Evolutionary conservation across 1,140 invertebrate genomes (phyloP).

Genomic region (Micrasema minimum): DNA sequence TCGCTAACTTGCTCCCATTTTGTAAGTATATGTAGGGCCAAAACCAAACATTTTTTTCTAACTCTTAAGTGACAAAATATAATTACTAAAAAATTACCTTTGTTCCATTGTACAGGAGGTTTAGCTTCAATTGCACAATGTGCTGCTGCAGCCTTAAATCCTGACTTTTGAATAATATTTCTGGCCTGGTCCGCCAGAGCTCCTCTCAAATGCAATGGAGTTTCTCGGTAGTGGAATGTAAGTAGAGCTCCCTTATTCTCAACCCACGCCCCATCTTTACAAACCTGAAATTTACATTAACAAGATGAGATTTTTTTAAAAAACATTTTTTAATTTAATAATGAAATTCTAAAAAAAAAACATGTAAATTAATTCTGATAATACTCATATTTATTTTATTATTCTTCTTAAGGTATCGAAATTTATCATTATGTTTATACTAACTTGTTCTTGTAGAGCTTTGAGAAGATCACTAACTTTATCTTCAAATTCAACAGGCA

Average conservation of each 20-base stretch:
- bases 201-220: slow-evolving; percentile 73
- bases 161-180: slow-evolving; percentile 77
- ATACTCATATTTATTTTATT: too few species aligned
- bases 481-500: slow-evolving; percentile 86
- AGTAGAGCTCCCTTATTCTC: slow-evolving; percentile 90
- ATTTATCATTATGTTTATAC: slow-evolving; percentile 21
- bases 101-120: slow-evolving; percentile 91
- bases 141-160: slow-evolving; percentile 80
- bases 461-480: slow-evolving; percentile 83
- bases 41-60: too few species aligned
- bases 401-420: too few species aligned
- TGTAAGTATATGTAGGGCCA: too few species aligned
- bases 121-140: slow-evolving; percentile 89
- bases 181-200: slow-evolving; percentile 76
- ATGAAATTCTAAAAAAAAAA: too few species aligned
- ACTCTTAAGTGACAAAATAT: too few species aligned
- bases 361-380: too few species aligned
- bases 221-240: slow-evolving; percentile 90
- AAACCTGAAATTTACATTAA: slow-evolving; percentile 69
- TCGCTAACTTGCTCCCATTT: too few species aligned
- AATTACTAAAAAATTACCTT: slow-evolving; percentile 68
- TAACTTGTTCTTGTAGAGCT: slow-evolving; percentile 82
- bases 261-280: slow-evolving; percentile 89
- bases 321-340: too few species aligned
- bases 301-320: background rate